Evolutionary conservation across 2,888 invertebrate genomes (phyloP), one percentile per base, ranked within the genome.

Genomic region (Heliconius charithonia): DNA sequence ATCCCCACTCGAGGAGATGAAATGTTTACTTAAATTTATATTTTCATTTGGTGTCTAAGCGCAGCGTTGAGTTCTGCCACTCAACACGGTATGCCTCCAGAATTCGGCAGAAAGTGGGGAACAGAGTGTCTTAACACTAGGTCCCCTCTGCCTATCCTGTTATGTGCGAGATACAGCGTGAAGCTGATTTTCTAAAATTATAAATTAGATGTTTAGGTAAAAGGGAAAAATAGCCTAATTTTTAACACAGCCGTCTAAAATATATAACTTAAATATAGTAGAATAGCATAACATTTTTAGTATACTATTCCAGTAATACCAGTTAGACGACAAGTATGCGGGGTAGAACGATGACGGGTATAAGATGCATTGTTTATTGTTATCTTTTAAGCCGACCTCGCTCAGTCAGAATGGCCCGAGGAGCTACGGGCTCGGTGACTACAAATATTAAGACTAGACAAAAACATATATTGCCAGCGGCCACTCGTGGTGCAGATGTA

Each of bases 351-450:
- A 74, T 67, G 37, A 59, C 45, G 66, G 73, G 29, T 59, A 27
- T 76, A 67, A 79, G 76, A 73, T 73, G 73, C 76, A 79, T 79
- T 76, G 76, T 79, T 79, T 73, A 79, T 79, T 76, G 76, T 79
- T 79, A 79, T 79, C 79, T 76, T 76, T 72, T 69, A 72, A 59
- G 76, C 69, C 62, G 79, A 79, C 79, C 79, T 79, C 73, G 76
- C 72, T 62, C 25, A 62, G 65, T 32, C 62, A 25, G 69, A 62
- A 69, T 62, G 59, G 67, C 27, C 41, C 4, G 62, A 67, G 45
- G 29, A 56, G 56, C 37, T 66, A 56, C 66, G 73, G 59, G 25
- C 59, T n/a, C 56, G 72, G 13, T 22, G 72, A 56, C 69, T 41
- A 16, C 7, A 59, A 32, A n/a, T 32, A 72, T 25, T 37, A 32